Evolutionary conservation across 2,113 vertebrate genomes (phyloP).

Genomic region (Platysteira castanea): DNA sequence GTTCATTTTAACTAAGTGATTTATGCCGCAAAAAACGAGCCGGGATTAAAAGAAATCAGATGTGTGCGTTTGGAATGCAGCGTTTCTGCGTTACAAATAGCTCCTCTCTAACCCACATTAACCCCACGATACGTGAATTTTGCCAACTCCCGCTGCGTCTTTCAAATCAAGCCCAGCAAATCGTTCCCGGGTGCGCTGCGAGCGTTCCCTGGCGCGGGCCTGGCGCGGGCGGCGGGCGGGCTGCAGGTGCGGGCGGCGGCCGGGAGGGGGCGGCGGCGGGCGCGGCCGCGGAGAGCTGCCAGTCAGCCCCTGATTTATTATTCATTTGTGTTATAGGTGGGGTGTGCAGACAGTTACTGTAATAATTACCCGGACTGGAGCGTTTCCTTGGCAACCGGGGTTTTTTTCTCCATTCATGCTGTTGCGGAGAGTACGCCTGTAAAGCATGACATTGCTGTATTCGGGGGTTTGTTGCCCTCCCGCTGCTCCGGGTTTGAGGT

Average conservation of each 20-base stretch:
- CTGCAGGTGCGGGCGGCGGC: no score
- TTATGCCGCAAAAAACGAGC: slow-evolving; percentile 70
- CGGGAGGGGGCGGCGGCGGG: background rate
- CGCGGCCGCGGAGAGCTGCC: no score
- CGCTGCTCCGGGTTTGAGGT: slow-evolving; percentile 76
- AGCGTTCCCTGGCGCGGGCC: background rate
- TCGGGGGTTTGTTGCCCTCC: slow-evolving; percentile 77
- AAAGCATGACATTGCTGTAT: slow-evolving; percentile 88
- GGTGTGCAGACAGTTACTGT: slow-evolving; percentile 97
- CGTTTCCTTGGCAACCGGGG: slow-evolving; percentile 94
- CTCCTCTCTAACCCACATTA: slow-evolving; percentile 79
- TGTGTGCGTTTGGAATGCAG: slow-evolving; percentile 77
- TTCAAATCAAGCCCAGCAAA: slow-evolving; percentile 74
- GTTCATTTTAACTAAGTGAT: slow-evolving; percentile 63
- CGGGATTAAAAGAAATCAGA: slow-evolving; percentile 82
- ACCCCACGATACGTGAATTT: slow-evolving; percentile 76
- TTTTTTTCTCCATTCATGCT: slow-evolving; percentile 76
- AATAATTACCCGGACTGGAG: slow-evolving; percentile 96
- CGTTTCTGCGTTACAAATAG: slow-evolving; percentile 78
- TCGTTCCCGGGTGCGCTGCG: slow-evolving; percentile 4
- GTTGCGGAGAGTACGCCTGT: slow-evolving; percentile 75
- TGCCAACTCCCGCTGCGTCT: slow-evolving; percentile 78
- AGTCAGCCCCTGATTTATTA: slow-evolving; percentile 83
- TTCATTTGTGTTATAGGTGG: slow-evolving; percentile 98
- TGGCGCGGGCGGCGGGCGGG: background rate